Evolutionary conservation across 2,888 invertebrate species (phyloP).

Genomic region (Carterocephalus palaemon): DNA sequence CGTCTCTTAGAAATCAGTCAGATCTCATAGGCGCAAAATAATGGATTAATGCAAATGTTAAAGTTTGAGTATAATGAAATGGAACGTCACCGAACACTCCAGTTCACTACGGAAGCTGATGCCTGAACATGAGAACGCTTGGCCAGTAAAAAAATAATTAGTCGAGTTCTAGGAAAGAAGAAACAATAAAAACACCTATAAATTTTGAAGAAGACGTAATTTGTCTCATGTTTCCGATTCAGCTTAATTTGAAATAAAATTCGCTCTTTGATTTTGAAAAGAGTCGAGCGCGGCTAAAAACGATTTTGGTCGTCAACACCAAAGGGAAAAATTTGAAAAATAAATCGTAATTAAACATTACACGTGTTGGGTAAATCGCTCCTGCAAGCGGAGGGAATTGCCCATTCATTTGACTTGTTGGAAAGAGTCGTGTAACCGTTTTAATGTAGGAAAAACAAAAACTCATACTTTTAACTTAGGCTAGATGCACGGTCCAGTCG

Average conservation of each 20-base stretch:
- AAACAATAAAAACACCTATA: conserved; percentile 22
- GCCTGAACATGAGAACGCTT: conserved; percentile 31
- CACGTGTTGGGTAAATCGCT: conserved; percentile 65
- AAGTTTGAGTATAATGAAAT: conserved; percentile 41
- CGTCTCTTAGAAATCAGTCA: conserved; percentile 29
- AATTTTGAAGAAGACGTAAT: conserved; percentile 23
- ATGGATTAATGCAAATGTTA: conserved; percentile 60
- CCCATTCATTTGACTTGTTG: conserved; percentile 78
- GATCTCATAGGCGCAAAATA: conserved; percentile 37
- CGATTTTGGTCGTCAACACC: conserved; percentile 78
- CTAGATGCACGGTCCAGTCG: conserved; percentile 63
- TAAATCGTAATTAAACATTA: conserved; percentile 50
- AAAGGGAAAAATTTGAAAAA: conserved; percentile 59
- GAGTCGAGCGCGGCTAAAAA: conserved; percentile 55
- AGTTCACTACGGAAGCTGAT: conserved; percentile 52
- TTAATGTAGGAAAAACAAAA: conserved; percentile 36
- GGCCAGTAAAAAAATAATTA: conserved; percentile 17
- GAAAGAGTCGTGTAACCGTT: conserved; percentile 46
- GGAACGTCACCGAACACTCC: conserved; percentile 39
- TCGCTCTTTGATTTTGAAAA: conserved; percentile 13
- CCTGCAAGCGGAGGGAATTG: conserved; percentile 63
- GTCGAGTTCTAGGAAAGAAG: conserved; percentile 22
- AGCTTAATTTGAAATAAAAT: conserved; percentile 7
- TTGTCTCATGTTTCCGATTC: conserved; percentile 17
- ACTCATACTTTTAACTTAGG: conserved; percentile 54